Evolutionary conservation across 2,113 vertebrate species (phyloP).

Genomic region (Mobula birostris): DNA sequence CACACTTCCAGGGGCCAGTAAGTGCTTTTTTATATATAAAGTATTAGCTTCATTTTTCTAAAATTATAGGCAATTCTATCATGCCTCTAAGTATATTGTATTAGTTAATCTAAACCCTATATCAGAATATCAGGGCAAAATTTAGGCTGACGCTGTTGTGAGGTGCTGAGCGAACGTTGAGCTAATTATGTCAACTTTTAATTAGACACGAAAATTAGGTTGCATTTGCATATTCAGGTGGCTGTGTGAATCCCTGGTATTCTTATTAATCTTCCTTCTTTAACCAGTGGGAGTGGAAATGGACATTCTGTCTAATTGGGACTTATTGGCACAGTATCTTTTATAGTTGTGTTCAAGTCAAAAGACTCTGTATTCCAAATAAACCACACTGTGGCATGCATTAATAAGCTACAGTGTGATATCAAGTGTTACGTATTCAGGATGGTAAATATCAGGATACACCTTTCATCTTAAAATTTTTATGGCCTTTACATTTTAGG

Average conservation of each 20-base stretch:
- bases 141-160: background rate
- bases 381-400: background rate
- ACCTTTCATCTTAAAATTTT: background rate
- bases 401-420: background rate
- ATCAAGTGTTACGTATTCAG: background rate
- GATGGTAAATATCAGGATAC: background rate
- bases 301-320: background rate
- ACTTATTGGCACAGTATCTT: background rate
- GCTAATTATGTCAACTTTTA: background rate
- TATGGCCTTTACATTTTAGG: background rate
- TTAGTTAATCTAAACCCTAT: background rate
- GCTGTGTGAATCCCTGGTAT: background rate
- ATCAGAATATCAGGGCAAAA: background rate
- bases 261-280: background rate
- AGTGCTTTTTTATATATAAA: slow-evolving; percentile 53
- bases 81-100: background rate
- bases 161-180: background rate
- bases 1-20: slow-evolving; percentile 94
- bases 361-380: background rate
- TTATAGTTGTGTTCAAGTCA: background rate
- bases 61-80: background rate
- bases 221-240: background rate
- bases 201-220: background rate
- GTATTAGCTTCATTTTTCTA: slow-evolving; percentile 36
- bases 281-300: background rate